These are phyloP conservation scores for Pangasius krempfi DNA, from an alignment of 2,797 vertebrate genomes.

Conservation along the genomic window DNA sequence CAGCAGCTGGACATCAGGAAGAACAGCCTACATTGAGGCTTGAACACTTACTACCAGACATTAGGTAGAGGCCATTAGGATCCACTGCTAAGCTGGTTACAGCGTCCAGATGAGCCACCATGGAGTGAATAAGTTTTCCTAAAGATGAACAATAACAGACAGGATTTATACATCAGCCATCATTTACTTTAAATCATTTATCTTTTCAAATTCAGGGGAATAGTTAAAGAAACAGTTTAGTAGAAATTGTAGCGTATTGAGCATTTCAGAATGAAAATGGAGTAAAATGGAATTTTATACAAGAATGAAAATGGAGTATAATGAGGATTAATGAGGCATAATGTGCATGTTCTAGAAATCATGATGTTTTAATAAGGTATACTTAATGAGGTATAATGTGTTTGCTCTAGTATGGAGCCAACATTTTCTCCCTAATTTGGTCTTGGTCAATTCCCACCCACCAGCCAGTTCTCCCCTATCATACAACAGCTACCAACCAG, in stretches of 20 bases:
- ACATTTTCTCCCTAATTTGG: not conserved
- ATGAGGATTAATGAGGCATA: not conserved
- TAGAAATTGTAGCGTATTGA: not conserved
- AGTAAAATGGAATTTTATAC: not conserved
- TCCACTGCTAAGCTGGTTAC: slow-evolving; percentile 97
- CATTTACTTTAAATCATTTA: not conserved
- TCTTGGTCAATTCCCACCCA: not conserved
- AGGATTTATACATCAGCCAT: not conserved
- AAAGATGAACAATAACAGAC: slow-evolving; percentile 53
- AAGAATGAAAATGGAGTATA: not conserved
- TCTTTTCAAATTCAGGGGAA: not conserved
- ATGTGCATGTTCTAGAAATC: not conserved
- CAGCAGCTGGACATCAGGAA: not conserved
- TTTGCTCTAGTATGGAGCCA: not conserved
- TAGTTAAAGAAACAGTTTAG: not conserved
- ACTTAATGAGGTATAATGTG: not conserved
- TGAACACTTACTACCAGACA: slow-evolving; percentile 96
- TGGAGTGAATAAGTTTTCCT: slow-evolving; percentile 96
- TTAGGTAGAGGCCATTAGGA: slow-evolving; percentile 96
- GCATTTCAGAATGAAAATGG: not conserved
- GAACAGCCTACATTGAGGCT: not conserved
- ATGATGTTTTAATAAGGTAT: not conserved
- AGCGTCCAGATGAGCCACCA: slow-evolving; percentile 97
- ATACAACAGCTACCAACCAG: not conserved
- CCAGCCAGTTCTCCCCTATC: not conserved